Evolutionary conservation across 2,113 vertebrate genomes (phyloP).

Genomic region (Stegastes partitus): DNA sequence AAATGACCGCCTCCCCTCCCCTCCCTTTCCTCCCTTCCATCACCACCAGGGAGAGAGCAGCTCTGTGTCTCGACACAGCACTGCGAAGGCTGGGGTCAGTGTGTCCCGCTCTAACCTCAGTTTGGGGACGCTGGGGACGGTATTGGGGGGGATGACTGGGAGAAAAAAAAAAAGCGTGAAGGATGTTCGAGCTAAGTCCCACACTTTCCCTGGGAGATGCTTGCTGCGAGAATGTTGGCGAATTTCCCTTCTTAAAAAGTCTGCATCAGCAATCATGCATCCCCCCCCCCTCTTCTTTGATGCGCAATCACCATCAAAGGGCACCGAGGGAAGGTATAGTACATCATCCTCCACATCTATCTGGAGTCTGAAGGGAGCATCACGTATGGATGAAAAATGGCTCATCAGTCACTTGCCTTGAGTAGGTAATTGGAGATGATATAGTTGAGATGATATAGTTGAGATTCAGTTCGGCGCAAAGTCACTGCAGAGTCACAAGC

Average conservation of each 20-base stretch:
- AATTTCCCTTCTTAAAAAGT: slow-evolving; percentile 45
- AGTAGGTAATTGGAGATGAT: slow-evolving; percentile 72
- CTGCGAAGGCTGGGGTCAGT: slow-evolving; percentile 48
- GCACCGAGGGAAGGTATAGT: slow-evolving; percentile 19
- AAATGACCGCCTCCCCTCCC: slow-evolving; percentile 58
- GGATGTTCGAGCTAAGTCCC: slow-evolving; percentile 56
- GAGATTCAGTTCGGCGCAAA: slow-evolving; percentile 55
- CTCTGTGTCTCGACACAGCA: slow-evolving; percentile 36
- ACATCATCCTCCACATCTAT: slow-evolving; percentile 40
- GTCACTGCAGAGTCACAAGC: slow-evolving; percentile 57
- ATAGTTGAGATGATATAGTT: slow-evolving; percentile 64
- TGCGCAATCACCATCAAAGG: slow-evolving; percentile 68
- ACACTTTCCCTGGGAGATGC: slow-evolving; percentile 36
- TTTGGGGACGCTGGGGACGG: slow-evolving; percentile 15
- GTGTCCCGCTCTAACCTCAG: slow-evolving; percentile 49
- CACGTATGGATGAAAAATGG: slow-evolving; percentile 53
- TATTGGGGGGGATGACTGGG: slow-evolving; percentile 8
- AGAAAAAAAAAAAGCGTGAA: too few species aligned
- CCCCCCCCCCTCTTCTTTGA: slow-evolving; percentile 56
- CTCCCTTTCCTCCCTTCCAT: slow-evolving; percentile 6
- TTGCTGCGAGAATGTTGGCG: slow-evolving; percentile 21
- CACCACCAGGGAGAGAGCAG: slow-evolving; percentile 40
- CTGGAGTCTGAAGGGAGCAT: slow-evolving; percentile 48
- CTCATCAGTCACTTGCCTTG: slow-evolving; percentile 60
- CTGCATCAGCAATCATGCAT: slow-evolving; percentile 51